Evolutionary conservation across 2,888 invertebrate genomes (phyloP), one percentile per base, ranked within the genome.

Genomic region (Mycogona germanica): DNA sequence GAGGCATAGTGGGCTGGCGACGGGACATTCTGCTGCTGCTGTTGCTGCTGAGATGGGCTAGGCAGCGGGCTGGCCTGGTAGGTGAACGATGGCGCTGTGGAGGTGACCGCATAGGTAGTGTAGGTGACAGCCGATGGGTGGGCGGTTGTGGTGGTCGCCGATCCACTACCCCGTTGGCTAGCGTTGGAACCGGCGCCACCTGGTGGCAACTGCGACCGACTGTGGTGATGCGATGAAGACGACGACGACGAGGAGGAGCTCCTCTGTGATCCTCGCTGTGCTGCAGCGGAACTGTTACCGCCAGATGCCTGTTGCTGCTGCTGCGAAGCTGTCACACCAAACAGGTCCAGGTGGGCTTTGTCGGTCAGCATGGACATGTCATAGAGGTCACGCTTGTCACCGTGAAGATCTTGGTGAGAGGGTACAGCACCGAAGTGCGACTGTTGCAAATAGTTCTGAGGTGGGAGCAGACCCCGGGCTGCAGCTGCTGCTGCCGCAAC

Each of bases 61-160:
- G 53, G 56, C 23, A 44, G 45, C 0, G 55, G 55, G 51, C 51
- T 55, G n/a, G 56, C 52, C 21, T 55, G 49, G 37, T 55, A 56
- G 7, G 56, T 49, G 25, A 53, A 45, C 3, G 52, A 55, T 9
- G 54, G 37, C 3, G 50, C 51, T 9, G 52, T 48, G n/a, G 56
- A 54, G 28, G 56, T 40, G 29, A 49, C 25, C 14, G 45, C 26
- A 41, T 47, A 56, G 5, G 47, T 51, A 19, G 53, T 19, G 30
- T 56, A 56, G 12, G 42, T 53, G 9, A 48, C 35, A 17, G 46
- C 17, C 32, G 53, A 46, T n/a, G n/a, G n/a, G n/a, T n/a, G n/a
- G n/a, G n/a, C n/a, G n/a, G n/a, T n/a, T n/a, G n/a, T n/a, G 25
- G 52, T 32, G 1, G 52, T 52, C 7, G 45, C 35, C 5, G 53